Conservation (phyloP, 2,888 invertebrate genomes). For the Dione juno region DNA sequence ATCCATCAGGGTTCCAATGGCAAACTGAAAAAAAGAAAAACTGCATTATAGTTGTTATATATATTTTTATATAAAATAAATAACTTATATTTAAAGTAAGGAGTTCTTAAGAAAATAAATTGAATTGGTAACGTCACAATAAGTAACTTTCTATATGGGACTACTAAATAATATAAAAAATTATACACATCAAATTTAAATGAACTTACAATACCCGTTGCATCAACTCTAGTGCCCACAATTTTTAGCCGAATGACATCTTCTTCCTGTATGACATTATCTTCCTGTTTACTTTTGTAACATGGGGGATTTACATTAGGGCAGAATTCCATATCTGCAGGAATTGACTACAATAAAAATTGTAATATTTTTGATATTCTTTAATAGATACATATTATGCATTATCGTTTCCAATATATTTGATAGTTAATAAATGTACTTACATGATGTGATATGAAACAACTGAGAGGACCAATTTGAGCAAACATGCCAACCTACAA, state of each 20-base stretch:
- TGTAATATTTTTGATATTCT: not conserved
- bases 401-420: not conserved
- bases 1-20: conserved; percentile 99
- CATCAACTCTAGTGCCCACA: conserved; percentile 99
- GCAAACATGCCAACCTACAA: conserved; percentile 98
- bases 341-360: conserved; percentile 90
- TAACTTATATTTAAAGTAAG: no score
- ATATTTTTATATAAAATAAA: no score
- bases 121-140: no score
- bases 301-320: conserved; percentile 98
- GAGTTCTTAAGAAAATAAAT: no score
- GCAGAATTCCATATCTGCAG: conserved; percentile 99
- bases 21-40: conserved; percentile 89
- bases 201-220: conserved; percentile 96
- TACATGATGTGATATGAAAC: conserved; percentile 98
- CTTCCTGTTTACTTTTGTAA: conserved; percentile 99
- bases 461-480: conserved; percentile 98
- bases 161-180: no score
- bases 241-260: conserved; percentile 99
- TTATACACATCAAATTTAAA: not conserved
- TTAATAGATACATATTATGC: not conserved
- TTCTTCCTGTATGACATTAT: conserved; percentile 97
- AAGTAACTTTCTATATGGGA: no score
- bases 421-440: conserved; percentile 63
- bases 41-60: not conserved